A percentile compares a stretch with the other conserved stretches of the same genome.
phyloP scores from a whole-genome alignment of 2,113 vertebrate species.

The Urocynchramus pylzowi region DNA sequence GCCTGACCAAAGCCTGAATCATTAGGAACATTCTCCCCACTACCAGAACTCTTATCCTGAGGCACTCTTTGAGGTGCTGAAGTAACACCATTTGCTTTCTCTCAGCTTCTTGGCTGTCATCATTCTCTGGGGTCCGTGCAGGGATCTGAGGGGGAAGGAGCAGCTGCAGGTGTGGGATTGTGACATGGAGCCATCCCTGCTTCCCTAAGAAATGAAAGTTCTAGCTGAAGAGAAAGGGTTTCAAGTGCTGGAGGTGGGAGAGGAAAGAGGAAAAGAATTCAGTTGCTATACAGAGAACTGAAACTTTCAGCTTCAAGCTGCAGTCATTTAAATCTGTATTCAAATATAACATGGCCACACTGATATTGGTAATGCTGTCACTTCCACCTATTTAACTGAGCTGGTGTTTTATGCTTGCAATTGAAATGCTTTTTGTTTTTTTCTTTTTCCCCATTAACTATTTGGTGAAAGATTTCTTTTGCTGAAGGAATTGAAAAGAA shows the following conservation, averaged over 20 bases:
- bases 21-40: not conserved
- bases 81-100: not conserved
- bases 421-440: not conserved
- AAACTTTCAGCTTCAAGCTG: not conserved
- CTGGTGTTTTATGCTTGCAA: not conserved
- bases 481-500: not conserved
- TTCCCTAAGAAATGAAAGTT: not conserved
- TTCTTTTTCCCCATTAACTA: not conserved
- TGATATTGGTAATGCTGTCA: not conserved
- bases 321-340: not conserved
- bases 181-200: not conserved
- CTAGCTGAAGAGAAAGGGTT: not conserved
- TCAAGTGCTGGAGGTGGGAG: not conserved
- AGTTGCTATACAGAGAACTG: not conserved
- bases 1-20: not conserved
- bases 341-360: not conserved
- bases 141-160: not conserved
- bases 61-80: not conserved
- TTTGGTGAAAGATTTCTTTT: not conserved
- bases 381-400: not conserved
- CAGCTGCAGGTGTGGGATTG: rapidly evolving
- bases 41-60: not conserved
- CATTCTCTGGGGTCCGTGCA: rapidly evolving
- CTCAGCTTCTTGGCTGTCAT: not conserved
- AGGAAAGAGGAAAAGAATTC: not conserved